Percentiles rank a stretch among this genome's conserved stretches.
Evolutionary conservation across 2,797 vertebrate genomes (phyloP).

Genomic region (Tinamus major): DNA sequence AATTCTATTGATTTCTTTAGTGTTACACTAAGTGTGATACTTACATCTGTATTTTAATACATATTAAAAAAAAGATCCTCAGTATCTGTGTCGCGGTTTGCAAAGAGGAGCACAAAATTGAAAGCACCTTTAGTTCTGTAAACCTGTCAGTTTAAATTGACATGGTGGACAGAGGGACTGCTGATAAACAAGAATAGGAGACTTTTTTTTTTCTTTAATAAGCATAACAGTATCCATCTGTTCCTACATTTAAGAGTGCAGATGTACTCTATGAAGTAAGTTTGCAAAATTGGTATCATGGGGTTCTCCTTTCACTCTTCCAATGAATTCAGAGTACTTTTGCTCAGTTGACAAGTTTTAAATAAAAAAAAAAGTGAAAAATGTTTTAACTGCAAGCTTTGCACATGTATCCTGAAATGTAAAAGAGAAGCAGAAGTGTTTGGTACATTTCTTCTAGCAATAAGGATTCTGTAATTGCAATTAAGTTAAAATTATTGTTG

Average conservation of each 20-base stretch:
- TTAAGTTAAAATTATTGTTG: background rate
- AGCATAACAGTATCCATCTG: constrained; percentile 47
- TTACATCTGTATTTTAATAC: background rate
- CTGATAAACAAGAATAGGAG: constrained; percentile 6
- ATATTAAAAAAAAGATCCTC: background rate
- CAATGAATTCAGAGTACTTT: background rate
- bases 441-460: background rate
- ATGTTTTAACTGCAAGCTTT: background rate
- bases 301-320: background rate
- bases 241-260: constrained; percentile 42
- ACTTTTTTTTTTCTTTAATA: background rate
- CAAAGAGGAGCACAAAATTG: background rate
- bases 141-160: background rate
- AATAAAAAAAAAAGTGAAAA: background rate
- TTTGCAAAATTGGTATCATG: background rate
- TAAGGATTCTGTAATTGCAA: background rate
- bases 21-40: background rate
- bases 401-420: background rate
- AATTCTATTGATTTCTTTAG: background rate
- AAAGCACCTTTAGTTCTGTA: background rate
- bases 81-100: background rate
- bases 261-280: constrained; percentile 22
- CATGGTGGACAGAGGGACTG: background rate
- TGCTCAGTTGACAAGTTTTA: background rate
- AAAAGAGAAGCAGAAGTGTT: background rate